phyloP scores from a whole-genome alignment of 2,113 vertebrate species.

The Electrona antarctica region DNA sequence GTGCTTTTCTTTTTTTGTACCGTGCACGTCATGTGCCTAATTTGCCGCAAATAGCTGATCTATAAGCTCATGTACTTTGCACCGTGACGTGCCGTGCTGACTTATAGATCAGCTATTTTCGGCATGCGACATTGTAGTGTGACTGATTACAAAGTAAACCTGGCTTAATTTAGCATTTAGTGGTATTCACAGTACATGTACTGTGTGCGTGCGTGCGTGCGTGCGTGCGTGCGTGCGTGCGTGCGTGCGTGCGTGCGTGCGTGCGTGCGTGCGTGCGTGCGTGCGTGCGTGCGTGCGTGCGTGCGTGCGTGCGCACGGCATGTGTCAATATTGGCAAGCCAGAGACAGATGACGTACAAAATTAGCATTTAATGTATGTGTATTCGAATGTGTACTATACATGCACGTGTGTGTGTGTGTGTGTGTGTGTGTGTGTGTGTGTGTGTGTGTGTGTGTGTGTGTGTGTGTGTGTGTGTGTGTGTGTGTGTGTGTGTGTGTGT shows the following conservation, averaged over 20 bases:
- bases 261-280: background rate
- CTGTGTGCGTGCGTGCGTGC: background rate
- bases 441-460: background rate
- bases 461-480: background rate
- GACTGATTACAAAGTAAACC: too few relatives aligned
- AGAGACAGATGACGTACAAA: too few relatives aligned
- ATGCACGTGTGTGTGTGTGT: background rate
- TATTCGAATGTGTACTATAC: too few relatives aligned
- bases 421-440: background rate
- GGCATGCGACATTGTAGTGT: too few relatives aligned
- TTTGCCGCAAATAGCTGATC: background rate
- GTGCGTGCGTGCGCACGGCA: too few relatives aligned
- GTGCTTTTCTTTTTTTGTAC: constrained; percentile 49
- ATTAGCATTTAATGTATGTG: too few relatives aligned
- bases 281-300: background rate
- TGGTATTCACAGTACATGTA: too few relatives aligned
- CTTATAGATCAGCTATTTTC: too few relatives aligned
- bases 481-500: constrained; percentile 5
- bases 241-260: background rate
- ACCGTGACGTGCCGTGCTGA: too few relatives aligned
- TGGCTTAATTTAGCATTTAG: too few relatives aligned
- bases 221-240: background rate
- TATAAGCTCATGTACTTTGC: too few relatives aligned
- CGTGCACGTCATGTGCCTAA: constrained; percentile 29
- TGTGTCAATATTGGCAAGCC: too few relatives aligned